phyloP scores from a whole-genome alignment of 2,888 invertebrate genomes.

The Lithosia quadra region DNA sequence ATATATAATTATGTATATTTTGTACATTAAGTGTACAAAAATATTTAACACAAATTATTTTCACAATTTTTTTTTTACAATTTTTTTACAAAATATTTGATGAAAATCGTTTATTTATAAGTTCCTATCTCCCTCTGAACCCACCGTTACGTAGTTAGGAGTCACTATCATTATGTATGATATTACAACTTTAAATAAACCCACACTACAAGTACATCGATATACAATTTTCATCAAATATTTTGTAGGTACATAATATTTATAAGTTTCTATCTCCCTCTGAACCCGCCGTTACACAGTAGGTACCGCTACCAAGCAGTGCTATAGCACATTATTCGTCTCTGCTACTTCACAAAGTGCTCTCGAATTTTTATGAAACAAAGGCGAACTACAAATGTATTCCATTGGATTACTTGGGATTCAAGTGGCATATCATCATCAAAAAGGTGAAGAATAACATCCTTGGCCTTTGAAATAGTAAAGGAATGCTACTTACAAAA shows the following conservation, averaged over 20 bases:
- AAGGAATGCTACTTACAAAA: not conserved
- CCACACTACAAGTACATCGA: not conserved
- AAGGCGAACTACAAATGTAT: constrained; percentile 45
- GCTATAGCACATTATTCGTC: constrained; percentile 39
- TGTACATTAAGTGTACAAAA: too few species aligned
- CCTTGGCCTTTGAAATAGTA: constrained; percentile 2
- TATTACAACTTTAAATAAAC: too few species aligned
- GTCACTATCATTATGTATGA: too few species aligned
- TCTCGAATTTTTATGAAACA: constrained; percentile 49
- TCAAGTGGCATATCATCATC: constrained; percentile 35
- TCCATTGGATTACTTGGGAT: constrained; percentile 39
- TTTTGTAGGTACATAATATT: not conserved
- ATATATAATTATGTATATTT: too few species aligned
- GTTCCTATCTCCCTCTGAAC: constrained; percentile 3
- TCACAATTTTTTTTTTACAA: too few species aligned
- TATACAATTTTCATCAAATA: not conserved
- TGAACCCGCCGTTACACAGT: constrained; percentile 20
- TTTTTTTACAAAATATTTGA: too few species aligned
- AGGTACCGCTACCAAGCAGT: constrained; percentile 17
- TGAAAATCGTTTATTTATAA: not conserved
- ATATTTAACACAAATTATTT: too few species aligned
- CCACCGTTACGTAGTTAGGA: constrained; percentile 6
- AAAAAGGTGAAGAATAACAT: not conserved
- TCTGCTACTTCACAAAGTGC: constrained; percentile 45
- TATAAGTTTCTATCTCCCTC: not conserved